phyloP scores from a whole-genome alignment of 1,140 invertebrate species.

The Zaprionus africanus region DNA sequence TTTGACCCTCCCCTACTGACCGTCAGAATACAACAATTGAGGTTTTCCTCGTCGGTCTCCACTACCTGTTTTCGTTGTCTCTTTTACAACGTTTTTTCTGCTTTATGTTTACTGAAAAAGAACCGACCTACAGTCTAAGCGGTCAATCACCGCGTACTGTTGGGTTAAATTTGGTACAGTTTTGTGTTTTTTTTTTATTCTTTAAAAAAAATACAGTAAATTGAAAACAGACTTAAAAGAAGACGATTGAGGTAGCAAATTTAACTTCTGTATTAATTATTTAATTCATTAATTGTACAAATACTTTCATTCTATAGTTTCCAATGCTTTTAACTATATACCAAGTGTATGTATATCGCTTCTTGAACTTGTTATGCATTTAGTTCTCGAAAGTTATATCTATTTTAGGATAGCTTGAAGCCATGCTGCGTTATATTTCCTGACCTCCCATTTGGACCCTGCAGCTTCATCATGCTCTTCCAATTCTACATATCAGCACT shows the following conservation, averaged over 20 bases:
- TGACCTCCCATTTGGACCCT: conserved; percentile 42
- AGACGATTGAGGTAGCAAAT: too few relatives aligned
- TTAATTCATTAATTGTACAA: too few relatives aligned
- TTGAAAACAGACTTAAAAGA: too few relatives aligned
- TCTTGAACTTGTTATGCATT: too few relatives aligned
- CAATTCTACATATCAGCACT: conserved; percentile 63
- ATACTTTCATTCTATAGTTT: too few relatives aligned
- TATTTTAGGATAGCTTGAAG: not conserved
- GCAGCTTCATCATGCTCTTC: conserved; percentile 13
- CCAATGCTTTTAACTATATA: too few relatives aligned
- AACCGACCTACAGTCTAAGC: conserved; percentile 44
- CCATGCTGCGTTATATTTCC: conserved; percentile 57
- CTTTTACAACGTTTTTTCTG: conserved; percentile 60
- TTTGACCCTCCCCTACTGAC: conserved; percentile 26
- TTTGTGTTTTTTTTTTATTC: conserved; percentile 47
- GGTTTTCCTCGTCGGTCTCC: conserved; percentile 58
- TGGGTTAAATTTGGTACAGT: conserved; percentile 72
- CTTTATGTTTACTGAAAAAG: conserved; percentile 66
- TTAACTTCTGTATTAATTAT: too few relatives aligned
- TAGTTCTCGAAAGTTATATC: too few relatives aligned
- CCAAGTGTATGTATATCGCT: too few relatives aligned
- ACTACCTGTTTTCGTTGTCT: conserved; percentile 76
- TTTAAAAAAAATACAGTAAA: not conserved
- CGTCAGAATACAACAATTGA: conserved; percentile 34
- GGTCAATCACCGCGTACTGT: conserved; percentile 51